These are phyloP conservation scores for Ectropis grisescens DNA, from an alignment of 1,140 invertebrate genomes.

Conservation along the genomic window DNA sequence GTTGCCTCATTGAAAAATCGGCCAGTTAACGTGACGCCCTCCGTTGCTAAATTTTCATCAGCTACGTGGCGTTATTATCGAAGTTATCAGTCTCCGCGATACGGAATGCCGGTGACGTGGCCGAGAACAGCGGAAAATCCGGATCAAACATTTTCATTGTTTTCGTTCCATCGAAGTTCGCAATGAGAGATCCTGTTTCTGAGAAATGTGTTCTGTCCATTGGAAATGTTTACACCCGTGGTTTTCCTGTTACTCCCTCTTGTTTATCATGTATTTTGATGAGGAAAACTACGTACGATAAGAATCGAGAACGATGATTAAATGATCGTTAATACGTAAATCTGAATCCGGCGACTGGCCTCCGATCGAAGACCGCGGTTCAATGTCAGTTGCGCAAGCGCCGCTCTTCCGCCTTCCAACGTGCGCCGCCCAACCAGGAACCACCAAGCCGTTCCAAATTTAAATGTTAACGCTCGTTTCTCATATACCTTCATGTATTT, in stretches of 20 bases:
- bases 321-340: constrained; percentile 21
- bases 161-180: no score
- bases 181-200: no score
- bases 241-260: no score
- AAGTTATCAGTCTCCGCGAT: constrained; percentile 1
- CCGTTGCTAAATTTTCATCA: constrained; percentile 5
- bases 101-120: constrained; percentile 6
- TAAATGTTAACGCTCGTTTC: constrained; percentile 32
- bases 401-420: constrained; percentile 51
- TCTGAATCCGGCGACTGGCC: constrained; percentile 49
- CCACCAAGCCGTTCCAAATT: constrained; percentile 23
- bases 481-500: no score
- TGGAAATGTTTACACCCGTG: constrained; percentile 16
- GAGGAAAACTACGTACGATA: no score
- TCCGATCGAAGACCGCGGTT: constrained; percentile 41
- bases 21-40: constrained; percentile 9
- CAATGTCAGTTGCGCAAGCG: constrained; percentile 68
- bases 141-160: no score
- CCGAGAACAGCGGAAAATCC: constrained; percentile 15
- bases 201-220: constrained; percentile 20
- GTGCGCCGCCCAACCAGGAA: constrained; percentile 35
- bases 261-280: not conserved
- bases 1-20: constrained; percentile 12
- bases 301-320: no score
- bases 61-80: constrained; percentile 1